These are phyloP conservation scores for Pangasius krempfi DNA, from an alignment of 2,797 vertebrate genomes.

Conservation along the genomic window DNA sequence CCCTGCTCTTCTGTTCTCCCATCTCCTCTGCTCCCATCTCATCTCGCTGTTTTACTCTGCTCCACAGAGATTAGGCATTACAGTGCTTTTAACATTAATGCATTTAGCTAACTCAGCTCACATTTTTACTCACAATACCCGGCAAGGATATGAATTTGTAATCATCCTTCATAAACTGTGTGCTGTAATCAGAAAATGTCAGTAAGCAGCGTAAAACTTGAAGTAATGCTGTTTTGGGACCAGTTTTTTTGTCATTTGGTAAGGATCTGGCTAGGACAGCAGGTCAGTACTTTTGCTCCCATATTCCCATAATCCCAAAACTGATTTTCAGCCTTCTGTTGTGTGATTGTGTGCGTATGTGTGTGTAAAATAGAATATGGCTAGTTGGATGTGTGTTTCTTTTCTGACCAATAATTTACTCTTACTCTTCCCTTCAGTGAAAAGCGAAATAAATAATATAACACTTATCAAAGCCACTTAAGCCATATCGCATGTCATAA, in stretches of 20 bases:
- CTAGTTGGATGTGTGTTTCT: background rate
- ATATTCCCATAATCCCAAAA: background rate
- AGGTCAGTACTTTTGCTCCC: constrained; percentile 1
- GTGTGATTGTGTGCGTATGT: background rate
- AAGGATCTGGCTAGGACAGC: background rate
- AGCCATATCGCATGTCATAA: background rate
- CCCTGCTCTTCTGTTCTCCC: constrained; percentile 32
- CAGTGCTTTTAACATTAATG: constrained; percentile 64
- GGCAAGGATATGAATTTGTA: background rate
- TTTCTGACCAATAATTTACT: background rate
- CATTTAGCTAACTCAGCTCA: constrained; percentile 38
- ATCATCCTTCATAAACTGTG: background rate
- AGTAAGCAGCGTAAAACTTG: background rate
- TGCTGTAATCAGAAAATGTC: background rate
- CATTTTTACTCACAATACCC: background rate
- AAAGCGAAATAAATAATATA: background rate
- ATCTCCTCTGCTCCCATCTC: constrained; percentile 24
- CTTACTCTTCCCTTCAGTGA: background rate
- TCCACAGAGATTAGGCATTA: constrained; percentile 65
- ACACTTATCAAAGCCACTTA: background rate
- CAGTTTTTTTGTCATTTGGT: background rate
- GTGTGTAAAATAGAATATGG: background rate
- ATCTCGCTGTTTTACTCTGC: constrained; percentile 28
- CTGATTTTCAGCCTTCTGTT: background rate
- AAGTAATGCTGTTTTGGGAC: background rate